Base-by-base conservation (phyloP, 2,888 invertebrate genomes). In the Apeira syringaria region DNA sequence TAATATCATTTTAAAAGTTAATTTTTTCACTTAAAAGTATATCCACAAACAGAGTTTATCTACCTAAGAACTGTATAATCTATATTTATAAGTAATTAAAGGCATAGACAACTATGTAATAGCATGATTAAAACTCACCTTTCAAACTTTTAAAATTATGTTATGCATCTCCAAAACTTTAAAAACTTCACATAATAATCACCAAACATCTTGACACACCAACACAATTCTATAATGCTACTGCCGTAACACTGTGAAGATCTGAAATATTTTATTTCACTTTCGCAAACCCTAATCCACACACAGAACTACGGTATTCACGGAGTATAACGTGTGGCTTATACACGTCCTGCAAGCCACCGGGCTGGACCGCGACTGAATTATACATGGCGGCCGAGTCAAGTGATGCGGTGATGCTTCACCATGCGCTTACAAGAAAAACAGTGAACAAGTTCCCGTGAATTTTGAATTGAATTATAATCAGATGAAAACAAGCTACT, bases 341-440 rank as follows among this genome's bases (percentile, higher is more conserved):
- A 11, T 24, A 20, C 37, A 20, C 45, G 45, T 39, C 34, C 34
- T 7, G 8, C 38, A 11, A 35, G 39, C 26, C 39, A 22, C 27
- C 2, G 15, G 27, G 45, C 13, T 30, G 39, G 45, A 22, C 27
- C 15, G 22, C 18, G 26, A 45, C 45, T 45, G 45, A 45, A 31
- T 28, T 24, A 32, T 18, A 36, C 32, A 28, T 35, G 20, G 38
- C 5, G 20, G 7, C 2, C 5, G 20, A 20, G 4, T 20, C 20
- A 7, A 20, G 29, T 29, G 36, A 30, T 30, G 44, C 30, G 30
- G 25, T 22, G 34, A 29, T 38, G 38, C 15, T 26, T 10, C 37
- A 10, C 25, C 17, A 33, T 37, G 9, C 11, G 3, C 7, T 31
- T n/a, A 5, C 6, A 22, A 11, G 5, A 30, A 3, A 30, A 20